These are phyloP conservation scores for Mormyrus lacerda DNA, from an alignment of 2,113 vertebrate genomes.

Conservation along the genomic window DNA sequence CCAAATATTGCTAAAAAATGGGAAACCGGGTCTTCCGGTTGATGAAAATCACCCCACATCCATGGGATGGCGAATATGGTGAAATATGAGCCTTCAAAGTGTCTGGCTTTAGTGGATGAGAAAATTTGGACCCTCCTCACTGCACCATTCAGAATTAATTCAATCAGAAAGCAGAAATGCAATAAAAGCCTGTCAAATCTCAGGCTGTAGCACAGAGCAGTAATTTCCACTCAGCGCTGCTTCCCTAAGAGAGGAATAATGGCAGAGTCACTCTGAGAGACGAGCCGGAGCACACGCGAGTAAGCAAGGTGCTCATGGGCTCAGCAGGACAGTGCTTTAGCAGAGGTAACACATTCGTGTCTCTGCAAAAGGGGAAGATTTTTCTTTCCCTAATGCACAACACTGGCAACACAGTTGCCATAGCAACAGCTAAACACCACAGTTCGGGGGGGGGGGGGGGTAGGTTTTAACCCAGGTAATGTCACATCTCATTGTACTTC, in stretches of 20 bases:
- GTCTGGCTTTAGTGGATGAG: constrained; percentile 73
- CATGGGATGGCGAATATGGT: not conserved
- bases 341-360: constrained; percentile 20
- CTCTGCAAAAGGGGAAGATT: not conserved
- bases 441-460: not conserved
- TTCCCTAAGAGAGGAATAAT: constrained; percentile 73
- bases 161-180: constrained; percentile 73
- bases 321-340: constrained; percentile 19
- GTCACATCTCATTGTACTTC: not conserved
- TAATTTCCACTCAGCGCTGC: constrained; percentile 71
- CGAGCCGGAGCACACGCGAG: constrained; percentile 19
- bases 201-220: constrained; percentile 65
- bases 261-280: constrained; percentile 67
- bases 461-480: not conserved
- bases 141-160: constrained; percentile 82
- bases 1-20: not conserved
- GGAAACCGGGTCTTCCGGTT: not conserved
- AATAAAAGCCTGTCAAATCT: constrained; percentile 78
- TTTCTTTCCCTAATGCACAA: constrained; percentile 5
- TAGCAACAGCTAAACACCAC: constrained; percentile 3
- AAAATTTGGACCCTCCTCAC: constrained; percentile 67
- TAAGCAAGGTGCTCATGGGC: constrained; percentile 59
- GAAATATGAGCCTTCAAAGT: constrained; percentile 45
- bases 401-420: constrained; percentile 4
- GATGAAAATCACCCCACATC: not conserved